Evolutionary conservation across 1,140 invertebrate species (phyloP), one percentile per base, ranked within the genome.

Genomic region (Apis dorsata): DNA sequence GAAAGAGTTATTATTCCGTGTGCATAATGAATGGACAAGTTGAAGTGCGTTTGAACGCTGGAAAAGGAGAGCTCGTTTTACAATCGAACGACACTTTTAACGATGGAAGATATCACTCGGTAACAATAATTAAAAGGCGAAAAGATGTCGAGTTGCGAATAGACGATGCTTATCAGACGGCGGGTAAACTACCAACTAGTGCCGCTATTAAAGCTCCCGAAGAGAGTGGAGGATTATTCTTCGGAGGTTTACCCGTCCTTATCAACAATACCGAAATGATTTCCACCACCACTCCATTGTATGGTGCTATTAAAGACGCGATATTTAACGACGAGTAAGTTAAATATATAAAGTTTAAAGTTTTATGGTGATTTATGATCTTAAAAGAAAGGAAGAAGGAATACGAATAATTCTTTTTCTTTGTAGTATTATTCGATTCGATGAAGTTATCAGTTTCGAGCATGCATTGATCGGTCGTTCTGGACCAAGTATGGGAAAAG

Each of bases 221-320:
- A 79, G 89, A 85, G 9, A 85, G 80, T 13, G 93, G 94, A 7
- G 95, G 95, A 7, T 81, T 96, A 28, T 95, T 94, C 90, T 94
- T 97, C 84, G 97, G 97, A 62, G 97, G 97, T 2, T 90, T 96
- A 19, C 96, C 95, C 2, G 83, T 91, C 24, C 92, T 94, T 68
- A 94, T 95, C 19, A 94, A 94, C 75, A 94, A 94, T 63, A 94
- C 94, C 13, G 94, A 94, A 57, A 94, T 95, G 91, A 94, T 95
- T 9, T 93, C 94, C 0, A 95, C 95, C 1, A 94, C 90, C 34
- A 88, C 93, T 66, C 94, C 94, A 70, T 92, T 97, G 12, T 94
- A 95, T 78, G 98, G 98, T 53, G 96, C 97, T 11, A 96, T 98
- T 34, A 96, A 96, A 86, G 97, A 98, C 93, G 95, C 97, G 24